Evolutionary conservation across 2,797 vertebrate species (phyloP).

Genomic region (Mionectes olivaceus): DNA sequence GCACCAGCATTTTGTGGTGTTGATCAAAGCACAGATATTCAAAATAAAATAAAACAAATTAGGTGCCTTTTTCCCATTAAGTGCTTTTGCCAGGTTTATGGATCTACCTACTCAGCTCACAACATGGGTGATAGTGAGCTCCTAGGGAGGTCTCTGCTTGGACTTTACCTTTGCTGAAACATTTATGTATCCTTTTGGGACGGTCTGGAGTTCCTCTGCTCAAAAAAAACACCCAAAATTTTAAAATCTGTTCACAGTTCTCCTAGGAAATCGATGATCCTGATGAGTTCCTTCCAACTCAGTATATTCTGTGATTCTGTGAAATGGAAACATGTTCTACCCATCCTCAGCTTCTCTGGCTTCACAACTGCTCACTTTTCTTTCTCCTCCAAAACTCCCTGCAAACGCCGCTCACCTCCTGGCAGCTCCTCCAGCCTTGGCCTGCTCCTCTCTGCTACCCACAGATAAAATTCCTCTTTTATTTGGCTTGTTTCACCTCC

Average conservation of each 20-base stretch:
- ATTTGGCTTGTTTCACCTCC: not conserved
- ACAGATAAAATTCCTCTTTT: not conserved
- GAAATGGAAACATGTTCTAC: not conserved
- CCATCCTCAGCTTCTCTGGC: not conserved
- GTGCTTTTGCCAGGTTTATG: not conserved
- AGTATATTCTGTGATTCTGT: not conserved
- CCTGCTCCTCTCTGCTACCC: not conserved
- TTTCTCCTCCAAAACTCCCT: not conserved
- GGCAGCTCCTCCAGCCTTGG: not conserved
- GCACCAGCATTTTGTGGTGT: not conserved
- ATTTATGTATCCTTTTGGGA: not conserved
- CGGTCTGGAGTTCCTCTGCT: not conserved
- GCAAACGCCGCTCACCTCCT: not conserved
- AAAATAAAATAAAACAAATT: not conserved
- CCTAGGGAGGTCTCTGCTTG: not conserved
- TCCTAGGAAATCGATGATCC: not conserved
- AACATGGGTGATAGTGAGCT: fast-evolving
- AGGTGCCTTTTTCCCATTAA: not conserved
- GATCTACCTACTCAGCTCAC: not conserved
- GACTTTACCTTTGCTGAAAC: not conserved
- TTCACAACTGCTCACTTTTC: not conserved
- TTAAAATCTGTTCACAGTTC: not conserved
- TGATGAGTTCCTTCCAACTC: not conserved
- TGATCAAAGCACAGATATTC: not conserved
- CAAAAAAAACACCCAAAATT: not conserved